Conservation (phyloP, 2,797 vertebrate species). For the Thripadectes ignobilis region DNA sequence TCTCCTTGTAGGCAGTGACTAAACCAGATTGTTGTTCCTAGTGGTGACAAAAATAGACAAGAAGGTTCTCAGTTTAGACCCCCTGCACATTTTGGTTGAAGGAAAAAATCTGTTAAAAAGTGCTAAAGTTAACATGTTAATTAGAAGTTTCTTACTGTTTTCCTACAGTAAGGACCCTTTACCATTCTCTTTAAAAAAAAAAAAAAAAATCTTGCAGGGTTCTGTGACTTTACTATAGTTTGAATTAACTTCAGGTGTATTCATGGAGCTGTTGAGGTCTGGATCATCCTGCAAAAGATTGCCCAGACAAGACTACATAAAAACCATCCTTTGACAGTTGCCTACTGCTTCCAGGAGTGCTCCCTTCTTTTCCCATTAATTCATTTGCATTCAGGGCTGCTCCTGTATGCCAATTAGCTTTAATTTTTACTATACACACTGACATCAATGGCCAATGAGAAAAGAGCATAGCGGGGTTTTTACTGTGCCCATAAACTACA, state of each 20-base stretch:
- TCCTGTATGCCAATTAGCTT: constrained; percentile 68
- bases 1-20: background rate
- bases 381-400: constrained; percentile 62
- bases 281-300: background rate
- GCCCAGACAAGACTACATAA: background rate
- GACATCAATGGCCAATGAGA: constrained; percentile 75
- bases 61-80: background rate
- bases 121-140: background rate
- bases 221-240: background rate
- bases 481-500: constrained; percentile 69
- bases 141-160: background rate
- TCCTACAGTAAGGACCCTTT: background rate
- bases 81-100: background rate
- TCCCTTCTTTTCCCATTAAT: constrained; percentile 40
- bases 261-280: background rate
- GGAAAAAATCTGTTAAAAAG: background rate
- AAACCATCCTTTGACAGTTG: background rate
- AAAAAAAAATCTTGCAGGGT: background rate
- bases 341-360: background rate
- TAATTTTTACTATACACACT: constrained; percentile 72
- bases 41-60: background rate
- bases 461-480: constrained; percentile 41
- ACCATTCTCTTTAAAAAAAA: background rate
- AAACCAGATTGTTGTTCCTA: background rate
- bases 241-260: background rate